A percentile compares a stretch with the other conserved stretches of the same genome.
Conservation (phyloP, 2,113 vertebrate genomes). For the Hydropotes inermis region DNA sequence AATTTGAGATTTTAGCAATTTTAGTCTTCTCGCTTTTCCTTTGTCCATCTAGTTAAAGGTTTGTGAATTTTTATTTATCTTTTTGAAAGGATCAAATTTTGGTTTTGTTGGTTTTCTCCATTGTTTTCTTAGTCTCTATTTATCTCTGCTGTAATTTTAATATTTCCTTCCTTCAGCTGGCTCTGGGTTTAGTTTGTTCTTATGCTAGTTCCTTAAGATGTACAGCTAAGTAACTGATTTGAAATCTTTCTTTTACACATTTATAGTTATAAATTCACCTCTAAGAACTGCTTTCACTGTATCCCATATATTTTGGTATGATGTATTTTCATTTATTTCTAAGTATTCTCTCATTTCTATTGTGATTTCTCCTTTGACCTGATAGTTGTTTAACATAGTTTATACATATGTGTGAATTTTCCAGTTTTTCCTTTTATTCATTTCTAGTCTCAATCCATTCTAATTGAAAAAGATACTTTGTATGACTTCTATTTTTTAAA, state of each 20-base stretch:
- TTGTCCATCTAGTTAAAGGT: neutral
- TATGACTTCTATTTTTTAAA: neutral
- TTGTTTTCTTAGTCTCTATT: neutral
- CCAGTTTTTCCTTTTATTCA: neutral
- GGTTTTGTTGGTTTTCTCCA: neutral
- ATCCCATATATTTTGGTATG: neutral
- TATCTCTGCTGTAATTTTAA: neutral
- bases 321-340: neutral
- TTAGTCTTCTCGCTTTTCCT: neutral
- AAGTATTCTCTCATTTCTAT: neutral
- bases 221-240: neutral
- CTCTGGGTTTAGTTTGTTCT: neutral
- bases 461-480: neutral
- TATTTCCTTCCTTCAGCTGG: neutral
- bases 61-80: neutral
- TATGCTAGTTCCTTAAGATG: neutral
- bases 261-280: neutral
- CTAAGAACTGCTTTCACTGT: neutral
- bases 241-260: neutral
- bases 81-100: neutral
- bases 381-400: neutral
- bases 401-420: neutral
- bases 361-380: neutral
- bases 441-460: neutral
- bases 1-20: neutral